Conservation (phyloP, 1,140 invertebrate genomes). For the Cheumatopsyche charites region DNA sequence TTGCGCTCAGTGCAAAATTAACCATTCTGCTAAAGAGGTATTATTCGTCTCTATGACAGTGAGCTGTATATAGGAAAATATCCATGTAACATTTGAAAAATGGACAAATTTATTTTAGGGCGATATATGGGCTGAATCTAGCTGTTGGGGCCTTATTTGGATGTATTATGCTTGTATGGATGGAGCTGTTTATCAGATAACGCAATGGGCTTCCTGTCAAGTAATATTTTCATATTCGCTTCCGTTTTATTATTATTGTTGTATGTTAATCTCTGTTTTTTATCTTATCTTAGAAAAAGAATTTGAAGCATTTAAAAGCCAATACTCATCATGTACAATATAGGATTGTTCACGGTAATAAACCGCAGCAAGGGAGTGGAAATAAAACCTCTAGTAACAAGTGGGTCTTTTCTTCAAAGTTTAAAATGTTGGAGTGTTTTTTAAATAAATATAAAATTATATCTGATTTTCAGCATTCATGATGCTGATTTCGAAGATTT, state of each 20-base stretch:
- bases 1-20: conserved; percentile 87
- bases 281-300: conserved; percentile 65
- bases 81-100: neutral
- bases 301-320: conserved; percentile 78
- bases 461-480: conserved; percentile 50
- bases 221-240: conserved; percentile 46
- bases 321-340: conserved; percentile 93
- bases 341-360: conserved; percentile 81
- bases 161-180: conserved; percentile 98
- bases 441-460: neutral
- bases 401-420: conserved; percentile 15
- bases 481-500: conserved; percentile 61
- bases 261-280: conserved; percentile 29
- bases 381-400: conserved; percentile 29
- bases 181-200: conserved; percentile 91
- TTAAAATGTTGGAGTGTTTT: conserved; percentile 2
- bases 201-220: conserved; percentile 94
- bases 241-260: neutral
- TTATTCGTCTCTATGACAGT: too few species aligned
- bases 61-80: too few species aligned
- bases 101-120: conserved; percentile 67
- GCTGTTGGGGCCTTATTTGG: conserved; percentile 85
- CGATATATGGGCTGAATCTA: conserved; percentile 94
- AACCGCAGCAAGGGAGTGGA: conserved; percentile 50
- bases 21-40: conserved; percentile 90